Evolutionary conservation across 2,888 invertebrate genomes (phyloP).

Genomic region (Sthenelais limicola): DNA sequence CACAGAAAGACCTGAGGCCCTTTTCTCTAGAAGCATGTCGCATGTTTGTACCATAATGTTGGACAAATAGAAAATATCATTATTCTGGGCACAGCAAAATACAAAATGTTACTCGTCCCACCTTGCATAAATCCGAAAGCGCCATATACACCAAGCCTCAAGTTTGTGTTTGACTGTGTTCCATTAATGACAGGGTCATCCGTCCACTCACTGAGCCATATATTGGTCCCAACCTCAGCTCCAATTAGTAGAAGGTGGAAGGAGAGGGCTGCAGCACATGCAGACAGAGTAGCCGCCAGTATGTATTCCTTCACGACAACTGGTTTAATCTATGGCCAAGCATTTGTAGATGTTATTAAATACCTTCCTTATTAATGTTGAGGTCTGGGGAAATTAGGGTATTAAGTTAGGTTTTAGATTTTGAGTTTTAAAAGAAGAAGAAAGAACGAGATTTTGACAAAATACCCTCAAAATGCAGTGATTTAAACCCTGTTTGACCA

Average conservation of each 20-base stretch:
- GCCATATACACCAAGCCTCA: constrained; percentile 25
- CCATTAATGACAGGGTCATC: constrained; percentile 24
- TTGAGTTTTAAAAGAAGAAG: no score
- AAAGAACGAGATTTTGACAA: no score
- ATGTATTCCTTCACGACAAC: constrained; percentile 11
- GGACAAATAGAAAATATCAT: no score
- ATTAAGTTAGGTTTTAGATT: no score
- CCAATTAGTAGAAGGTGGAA: background rate
- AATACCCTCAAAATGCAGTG: no score
- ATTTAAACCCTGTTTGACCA: no score
- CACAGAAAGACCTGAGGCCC: no score
- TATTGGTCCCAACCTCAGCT: background rate
- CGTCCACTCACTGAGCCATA: constrained; percentile 30
- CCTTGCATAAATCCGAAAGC: constrained; percentile 3
- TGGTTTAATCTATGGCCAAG: background rate
- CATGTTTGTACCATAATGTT: no score
- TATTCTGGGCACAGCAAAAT: background rate
- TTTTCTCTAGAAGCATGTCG: no score
- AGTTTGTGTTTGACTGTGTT: background rate
- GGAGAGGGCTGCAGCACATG: background rate
- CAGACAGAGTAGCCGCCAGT: background rate
- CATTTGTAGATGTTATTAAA: no score
- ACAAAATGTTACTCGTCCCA: background rate
- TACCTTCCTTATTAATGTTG: no score
- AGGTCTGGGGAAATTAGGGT: no score